These are phyloP conservation scores for Junonia oenone DNA, from an alignment of 2,888 invertebrate genomes.

Conservation along the genomic window DNA sequence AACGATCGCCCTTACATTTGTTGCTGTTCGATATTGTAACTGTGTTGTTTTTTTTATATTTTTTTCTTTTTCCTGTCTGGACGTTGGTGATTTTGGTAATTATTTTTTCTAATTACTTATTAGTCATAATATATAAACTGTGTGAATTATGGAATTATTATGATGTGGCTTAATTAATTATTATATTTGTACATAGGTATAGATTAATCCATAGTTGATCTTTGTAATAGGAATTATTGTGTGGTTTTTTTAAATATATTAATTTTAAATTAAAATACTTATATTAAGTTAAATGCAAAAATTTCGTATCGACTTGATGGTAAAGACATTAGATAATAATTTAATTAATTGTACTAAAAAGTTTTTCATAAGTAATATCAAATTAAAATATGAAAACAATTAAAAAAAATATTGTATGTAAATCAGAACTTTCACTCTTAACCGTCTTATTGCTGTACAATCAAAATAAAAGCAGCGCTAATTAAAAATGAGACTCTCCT, in stretches of 20 bases:
- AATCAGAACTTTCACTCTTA: neutral
- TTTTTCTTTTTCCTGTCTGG: slow-evolving; percentile 1
- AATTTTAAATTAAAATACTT: too few species aligned
- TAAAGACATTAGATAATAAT: too few species aligned
- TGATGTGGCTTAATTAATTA: neutral
- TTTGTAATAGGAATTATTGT: too few species aligned
- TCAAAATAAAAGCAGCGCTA: neutral
- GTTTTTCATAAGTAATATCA: neutral
- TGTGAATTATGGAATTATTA: neutral
- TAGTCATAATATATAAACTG: neutral
- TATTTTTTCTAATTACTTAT: neutral
- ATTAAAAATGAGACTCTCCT: neutral
- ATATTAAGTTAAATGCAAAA: too few species aligned
- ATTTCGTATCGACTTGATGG: too few species aligned
- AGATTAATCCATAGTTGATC: too few species aligned
- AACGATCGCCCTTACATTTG: slow-evolving; percentile 39
- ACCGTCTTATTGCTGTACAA: neutral
- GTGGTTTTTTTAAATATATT: too few species aligned
- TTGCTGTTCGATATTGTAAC: slow-evolving; percentile 7
- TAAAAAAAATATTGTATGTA: neutral
- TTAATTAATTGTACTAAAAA: neutral
- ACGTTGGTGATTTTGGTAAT: slow-evolving; percentile 5
- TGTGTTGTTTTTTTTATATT: slow-evolving; percentile 4
- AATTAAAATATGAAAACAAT: neutral
- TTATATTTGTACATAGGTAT: too few species aligned